Conservation (phyloP, 64 coral and sea anemone species). For the Platygyra sinensis region DNA sequence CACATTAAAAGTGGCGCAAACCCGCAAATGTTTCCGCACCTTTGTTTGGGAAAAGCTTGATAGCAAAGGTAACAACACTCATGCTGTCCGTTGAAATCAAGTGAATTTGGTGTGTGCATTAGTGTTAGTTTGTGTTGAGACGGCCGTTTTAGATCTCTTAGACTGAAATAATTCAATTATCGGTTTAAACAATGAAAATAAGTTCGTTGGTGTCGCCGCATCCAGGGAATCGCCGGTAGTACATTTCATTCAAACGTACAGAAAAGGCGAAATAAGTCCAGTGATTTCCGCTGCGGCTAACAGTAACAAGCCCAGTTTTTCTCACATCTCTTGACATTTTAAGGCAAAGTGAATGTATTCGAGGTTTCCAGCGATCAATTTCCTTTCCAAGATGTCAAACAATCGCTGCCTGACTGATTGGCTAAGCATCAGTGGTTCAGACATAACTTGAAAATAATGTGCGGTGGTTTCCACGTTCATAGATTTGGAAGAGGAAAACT, state of each 20-base stretch:
- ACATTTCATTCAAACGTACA: slow-evolving; percentile 15
- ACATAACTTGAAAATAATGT: slow-evolving; percentile 12
- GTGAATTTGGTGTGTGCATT: not conserved
- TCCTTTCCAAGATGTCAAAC: not conserved
- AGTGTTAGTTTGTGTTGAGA: not conserved
- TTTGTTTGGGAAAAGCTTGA: slow-evolving; percentile 27
- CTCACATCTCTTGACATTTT: slow-evolving; percentile 20
- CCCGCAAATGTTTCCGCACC: slow-evolving; percentile 13
- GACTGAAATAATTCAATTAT: slow-evolving; percentile 15
- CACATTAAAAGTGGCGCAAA: slow-evolving; percentile 13
- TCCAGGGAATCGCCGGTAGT: slow-evolving; percentile 26
- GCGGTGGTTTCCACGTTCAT: not conserved
- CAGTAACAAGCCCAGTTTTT: slow-evolving; percentile 8
- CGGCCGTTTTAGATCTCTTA: not conserved
- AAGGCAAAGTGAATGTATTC: slow-evolving; percentile 14
- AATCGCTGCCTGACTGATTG: not conserved
- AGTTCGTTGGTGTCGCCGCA: not conserved
- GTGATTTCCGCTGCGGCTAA: slow-evolving; percentile 40
- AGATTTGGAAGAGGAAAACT: not conserved
- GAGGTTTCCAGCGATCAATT: not conserved
- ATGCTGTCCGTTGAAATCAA: slow-evolving; percentile 4
- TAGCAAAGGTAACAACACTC: slow-evolving; percentile 31
- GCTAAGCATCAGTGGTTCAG: not conserved
- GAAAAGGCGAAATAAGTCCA: slow-evolving; percentile 58
- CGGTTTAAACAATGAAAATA: not conserved